Evolutionary conservation across 2,888 invertebrate genomes (phyloP), one percentile per base, ranked within the genome.

Genomic region (Ectobius pallidus): DNA sequence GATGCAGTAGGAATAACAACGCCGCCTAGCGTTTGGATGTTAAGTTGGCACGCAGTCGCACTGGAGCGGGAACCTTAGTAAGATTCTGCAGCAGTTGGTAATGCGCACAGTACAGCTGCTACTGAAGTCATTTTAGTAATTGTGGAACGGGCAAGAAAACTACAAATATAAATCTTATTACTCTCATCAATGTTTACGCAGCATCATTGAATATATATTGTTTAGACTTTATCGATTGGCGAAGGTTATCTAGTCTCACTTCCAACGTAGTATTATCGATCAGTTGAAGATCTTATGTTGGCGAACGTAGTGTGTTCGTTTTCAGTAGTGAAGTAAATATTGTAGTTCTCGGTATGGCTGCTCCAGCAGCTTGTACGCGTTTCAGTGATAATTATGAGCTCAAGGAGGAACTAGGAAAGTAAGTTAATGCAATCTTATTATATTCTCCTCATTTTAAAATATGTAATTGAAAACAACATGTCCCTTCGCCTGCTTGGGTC

Each of bases 381-480:
- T 99, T 99, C 88, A 97, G 96, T 86, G 99, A 99, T 87, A 97
- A 98, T 87, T 99, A 99, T 87, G 99, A 99, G 83, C 91, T 99
- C 80, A 99, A 99, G 87, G 99, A 99, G 88, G 99, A 99, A 89
- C 90, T 99, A 84, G 99, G 99, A 86, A 99, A 99, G 95, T 96
- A 88, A 92, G 95, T 93, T 83, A 73, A 20, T 74, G 52, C 67
- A 70, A 34, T 70, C 39, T 27, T 72, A 46, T 73, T n/a, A 70
- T 70, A 55, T 71, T 44, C n/a, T 55, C 44, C 22, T 25, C 49
- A 32, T 63, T 20, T 52, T 46, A 27, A 20, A 39, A 49, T 52
- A 46, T 55, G n/a, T 27, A 7, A 39, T 32, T 58, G 32, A 27
- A 62, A 61, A 46, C 27, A 30, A 27, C 61, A 27, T 61, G 34